phyloP scores from a whole-genome alignment of 37 sponge, comb jelly and placozoan species.

The Agelas oroides region DNA sequence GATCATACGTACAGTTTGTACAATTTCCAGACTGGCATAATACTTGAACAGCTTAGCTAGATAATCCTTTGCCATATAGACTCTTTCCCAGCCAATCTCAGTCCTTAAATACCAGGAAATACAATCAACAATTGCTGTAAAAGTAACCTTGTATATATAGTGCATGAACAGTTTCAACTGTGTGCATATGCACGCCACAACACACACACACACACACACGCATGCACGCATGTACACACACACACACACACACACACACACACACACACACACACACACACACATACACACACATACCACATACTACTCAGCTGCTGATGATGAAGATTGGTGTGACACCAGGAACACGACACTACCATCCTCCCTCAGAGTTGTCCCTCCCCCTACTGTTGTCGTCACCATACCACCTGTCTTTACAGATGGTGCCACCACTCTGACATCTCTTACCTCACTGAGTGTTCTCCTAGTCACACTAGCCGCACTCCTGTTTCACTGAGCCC shows the following conservation, averaged over 20 bases:
- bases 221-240: too few relatives aligned
- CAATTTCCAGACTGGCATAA: too few relatives aligned
- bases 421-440: not conserved
- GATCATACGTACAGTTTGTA: too few relatives aligned
- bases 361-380: not conserved
- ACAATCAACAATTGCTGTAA: too few relatives aligned
- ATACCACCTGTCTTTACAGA: not conserved
- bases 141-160: too few relatives aligned
- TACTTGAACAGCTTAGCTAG: too few relatives aligned
- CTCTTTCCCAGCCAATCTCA: too few relatives aligned
- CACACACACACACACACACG: too few relatives aligned
- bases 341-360: not conserved
- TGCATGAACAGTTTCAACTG: too few relatives aligned
- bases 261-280: constrained; percentile 14
- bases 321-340: constrained; percentile 20
- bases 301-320: constrained; percentile 1
- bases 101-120: too few relatives aligned
- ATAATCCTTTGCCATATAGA: too few relatives aligned
- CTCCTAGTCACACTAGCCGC: not conserved
- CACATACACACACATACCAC: not conserved
- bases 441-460: not conserved
- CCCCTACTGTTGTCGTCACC: not conserved
- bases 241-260: not conserved
- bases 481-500: not conserved
- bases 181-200: too few relatives aligned